Base-by-base conservation (phyloP, 2,797 vertebrate species). In the Rhincodon typus region DNA sequence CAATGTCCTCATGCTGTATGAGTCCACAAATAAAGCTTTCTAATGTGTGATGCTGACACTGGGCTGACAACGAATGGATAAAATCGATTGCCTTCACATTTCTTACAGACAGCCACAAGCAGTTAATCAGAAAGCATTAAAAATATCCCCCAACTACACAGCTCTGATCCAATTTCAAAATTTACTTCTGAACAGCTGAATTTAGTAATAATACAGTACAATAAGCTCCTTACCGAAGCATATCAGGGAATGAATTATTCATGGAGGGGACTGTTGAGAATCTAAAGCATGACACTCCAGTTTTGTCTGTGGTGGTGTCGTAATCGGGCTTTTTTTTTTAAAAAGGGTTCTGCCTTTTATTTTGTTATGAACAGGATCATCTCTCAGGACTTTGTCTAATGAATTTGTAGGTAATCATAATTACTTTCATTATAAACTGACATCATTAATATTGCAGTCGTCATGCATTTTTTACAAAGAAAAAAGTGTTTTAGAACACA, bases 41-140 rank as follows among this genome's bases (percentile, higher is more conserved):
- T 34, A 30, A 70, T 50, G 42, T 74, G 69, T 6, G 53, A 1
- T 5, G 10, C 15, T 46, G 19, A 50, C 15, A 17, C 27, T 34
- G 15, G 0, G 70, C 94, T 74, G 69, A 50, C 94, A 94, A 46
- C 0, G 69, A 94, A 50, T 94, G 94, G 6, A 27, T 74, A 46
- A 27, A 74, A 50, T 74, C 74, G 90, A 93, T 74, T 30, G 42
- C 46, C 27, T 50, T 94, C 69, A 6, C 70, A 94, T 94, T 53
- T 53, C 69, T 74, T 53, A 53, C 25, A 53, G 69, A n/a, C 94
- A 94, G 94, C 42, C 46, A 74, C 27, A 94, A 94, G 94, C 94
- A 94, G 94, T 94, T 74, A 46, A 74, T 94, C 94, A 94, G 46
- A 94, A 72, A 74, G 42, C 69, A 74, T 74, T 66, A 91, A 74